Evolutionary conservation across 1,140 invertebrate species (phyloP).

Genomic region (Frieseomelitta varia): DNA sequence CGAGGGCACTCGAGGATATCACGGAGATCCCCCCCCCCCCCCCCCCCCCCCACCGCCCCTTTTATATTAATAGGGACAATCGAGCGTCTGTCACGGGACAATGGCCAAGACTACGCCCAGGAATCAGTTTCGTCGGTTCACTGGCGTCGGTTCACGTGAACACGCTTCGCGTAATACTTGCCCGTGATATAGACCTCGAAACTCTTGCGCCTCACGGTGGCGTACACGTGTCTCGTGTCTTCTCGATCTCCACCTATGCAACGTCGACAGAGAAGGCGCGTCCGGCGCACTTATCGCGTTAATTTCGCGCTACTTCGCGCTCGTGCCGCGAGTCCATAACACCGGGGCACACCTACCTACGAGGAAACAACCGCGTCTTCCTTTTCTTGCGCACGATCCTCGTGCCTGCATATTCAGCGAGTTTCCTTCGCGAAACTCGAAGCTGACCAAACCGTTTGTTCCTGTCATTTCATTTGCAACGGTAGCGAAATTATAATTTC

Average conservation of each 20-base stretch:
- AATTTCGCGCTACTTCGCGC: conserved; percentile 56
- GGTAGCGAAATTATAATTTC: neutral
- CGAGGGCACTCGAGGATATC: conserved; percentile 75
- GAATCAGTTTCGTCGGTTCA: conserved; percentile 52
- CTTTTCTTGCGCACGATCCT: no score
- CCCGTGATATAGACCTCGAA: conserved; percentile 9
- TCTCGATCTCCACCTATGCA: conserved; percentile 49
- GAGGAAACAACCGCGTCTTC: conserved; percentile 53
- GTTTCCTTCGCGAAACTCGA: conserved; percentile 62
- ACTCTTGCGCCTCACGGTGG: conserved; percentile 45
- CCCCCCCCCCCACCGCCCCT: conserved; percentile 27
- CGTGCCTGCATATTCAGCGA: conserved; percentile 57
- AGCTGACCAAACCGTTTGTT: conserved; percentile 32
- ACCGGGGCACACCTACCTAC: conserved; percentile 71
- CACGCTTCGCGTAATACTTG: neutral
- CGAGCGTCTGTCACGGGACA: conserved; percentile 73
- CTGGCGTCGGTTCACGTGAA: conserved; percentile 7
- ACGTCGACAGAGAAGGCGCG: conserved; percentile 47
- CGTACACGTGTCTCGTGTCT: conserved; percentile 56
- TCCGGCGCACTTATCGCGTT: conserved; percentile 68
- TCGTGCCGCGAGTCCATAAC: conserved; percentile 61
- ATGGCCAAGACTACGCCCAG: conserved; percentile 71
- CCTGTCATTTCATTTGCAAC: neutral
- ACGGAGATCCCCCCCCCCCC: conserved; percentile 54
- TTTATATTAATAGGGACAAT: conserved; percentile 78